Conservation (phyloP, 2,888 invertebrate species). For the Sinelater perroti region DNA sequence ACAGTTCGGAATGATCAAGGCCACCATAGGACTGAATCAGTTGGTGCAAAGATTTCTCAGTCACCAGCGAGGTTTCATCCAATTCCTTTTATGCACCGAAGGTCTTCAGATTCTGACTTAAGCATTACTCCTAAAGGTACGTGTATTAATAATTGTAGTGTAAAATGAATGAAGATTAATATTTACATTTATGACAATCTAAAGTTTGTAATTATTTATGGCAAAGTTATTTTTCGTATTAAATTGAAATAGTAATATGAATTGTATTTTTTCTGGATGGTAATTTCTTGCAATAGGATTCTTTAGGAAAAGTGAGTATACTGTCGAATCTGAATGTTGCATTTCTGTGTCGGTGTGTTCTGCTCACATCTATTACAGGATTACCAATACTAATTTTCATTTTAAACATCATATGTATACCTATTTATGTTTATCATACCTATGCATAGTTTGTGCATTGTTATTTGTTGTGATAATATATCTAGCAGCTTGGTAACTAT, state of each 20-base stretch:
- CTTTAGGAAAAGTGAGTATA: constrained; percentile 68
- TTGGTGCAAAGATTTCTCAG: constrained; percentile 65
- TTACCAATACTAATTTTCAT: constrained; percentile 32
- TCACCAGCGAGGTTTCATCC: constrained; percentile 65
- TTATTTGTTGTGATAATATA: constrained; percentile 3
- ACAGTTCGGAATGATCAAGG: constrained; percentile 49
- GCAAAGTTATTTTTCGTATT: constrained; percentile 21
- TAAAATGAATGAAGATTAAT: constrained; percentile 1
- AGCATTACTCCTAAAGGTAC: constrained; percentile 93
- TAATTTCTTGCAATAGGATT: constrained; percentile 62
- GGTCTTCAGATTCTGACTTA: constrained; percentile 93
- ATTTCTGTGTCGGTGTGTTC: constrained; percentile 42
- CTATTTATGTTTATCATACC: constrained; percentile 21
- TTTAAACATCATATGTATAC: constrained; percentile 21
- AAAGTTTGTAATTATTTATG: constrained; percentile 11
- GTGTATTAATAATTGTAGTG: constrained; percentile 14
- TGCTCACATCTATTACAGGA: constrained; percentile 32
- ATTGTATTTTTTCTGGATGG: constrained; percentile 44
- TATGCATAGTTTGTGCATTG: constrained; percentile 24
- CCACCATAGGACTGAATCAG: constrained; percentile 66
- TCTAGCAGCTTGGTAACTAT: constrained; percentile 7
- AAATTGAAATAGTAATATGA: constrained; percentile 34
- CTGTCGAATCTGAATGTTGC: constrained; percentile 41
- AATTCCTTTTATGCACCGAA: constrained; percentile 69
- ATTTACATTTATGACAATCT: constrained; percentile 14